phyloP scores from a whole-genome alignment of 2,797 vertebrate genomes.

The Enteromius viviparus region DNA sequence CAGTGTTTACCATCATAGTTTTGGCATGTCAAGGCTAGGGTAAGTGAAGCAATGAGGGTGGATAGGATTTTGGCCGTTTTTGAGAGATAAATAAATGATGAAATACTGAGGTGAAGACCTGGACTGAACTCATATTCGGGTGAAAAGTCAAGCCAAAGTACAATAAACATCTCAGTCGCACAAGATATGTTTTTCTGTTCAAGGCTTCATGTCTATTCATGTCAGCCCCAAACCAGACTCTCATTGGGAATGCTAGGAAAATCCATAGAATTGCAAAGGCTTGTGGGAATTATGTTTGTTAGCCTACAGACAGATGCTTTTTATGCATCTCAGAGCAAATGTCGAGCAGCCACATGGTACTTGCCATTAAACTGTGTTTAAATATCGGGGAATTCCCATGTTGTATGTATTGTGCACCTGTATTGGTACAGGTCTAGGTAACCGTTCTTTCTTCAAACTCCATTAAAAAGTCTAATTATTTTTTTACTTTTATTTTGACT shows the following conservation, averaged over 20 bases:
- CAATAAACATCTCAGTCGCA: conserved; percentile 64
- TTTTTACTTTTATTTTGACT: conserved; percentile 59
- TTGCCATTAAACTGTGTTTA: conserved; percentile 70
- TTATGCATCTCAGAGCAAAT: conserved; percentile 66
- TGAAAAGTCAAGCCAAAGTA: conserved; percentile 71
- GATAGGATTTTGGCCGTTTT: conserved; percentile 47
- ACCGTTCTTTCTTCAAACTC: conserved; percentile 69
- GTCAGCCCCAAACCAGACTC: conserved; percentile 59
- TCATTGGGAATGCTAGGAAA: neutral
- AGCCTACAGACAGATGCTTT: conserved; percentile 66
- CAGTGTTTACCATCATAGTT: conserved; percentile 34
- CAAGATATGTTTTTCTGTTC: conserved; percentile 62
- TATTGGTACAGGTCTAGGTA: conserved; percentile 71
- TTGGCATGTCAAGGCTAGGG: conserved; percentile 54
- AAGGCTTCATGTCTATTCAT: conserved; percentile 65
- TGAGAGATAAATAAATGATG: conserved; percentile 56
- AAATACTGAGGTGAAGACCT: conserved; percentile 52
- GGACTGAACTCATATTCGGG: conserved; percentile 64
- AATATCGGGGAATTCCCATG: conserved; percentile 63
- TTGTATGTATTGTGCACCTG: conserved; percentile 62
- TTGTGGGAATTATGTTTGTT: conserved; percentile 37
- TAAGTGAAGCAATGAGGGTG: conserved; percentile 52
- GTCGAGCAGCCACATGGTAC: conserved; percentile 72
- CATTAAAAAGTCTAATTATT: conserved; percentile 67
- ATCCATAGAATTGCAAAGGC: conserved; percentile 17